Percentiles rank a stretch among this genome's conserved stretches.
phyloP scores from a whole-genome alignment of 2,888 invertebrate species.

The Leptinotarsa tumamoca region DNA sequence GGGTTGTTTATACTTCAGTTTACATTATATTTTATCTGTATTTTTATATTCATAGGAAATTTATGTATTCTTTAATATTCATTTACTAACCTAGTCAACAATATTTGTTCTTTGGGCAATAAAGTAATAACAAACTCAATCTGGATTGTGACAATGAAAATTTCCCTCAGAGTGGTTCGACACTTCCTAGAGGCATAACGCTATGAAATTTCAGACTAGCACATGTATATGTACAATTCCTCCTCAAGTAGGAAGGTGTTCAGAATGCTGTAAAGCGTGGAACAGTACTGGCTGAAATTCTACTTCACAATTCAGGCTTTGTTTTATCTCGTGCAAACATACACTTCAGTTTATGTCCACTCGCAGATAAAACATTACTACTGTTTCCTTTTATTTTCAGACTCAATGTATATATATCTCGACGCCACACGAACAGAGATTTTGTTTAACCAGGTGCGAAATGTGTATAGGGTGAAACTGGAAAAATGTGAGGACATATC shows the following conservation, averaged over 20 bases:
- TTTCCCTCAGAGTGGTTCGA: background rate
- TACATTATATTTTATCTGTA: no score
- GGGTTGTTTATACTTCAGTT: no score
- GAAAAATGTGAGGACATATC: background rate
- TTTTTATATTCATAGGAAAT: no score
- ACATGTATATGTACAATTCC: constrained; percentile 32
- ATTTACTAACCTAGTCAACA: no score
- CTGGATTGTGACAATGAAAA: background rate
- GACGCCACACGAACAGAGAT: constrained; percentile 18
- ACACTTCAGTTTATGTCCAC: constrained; percentile 43
- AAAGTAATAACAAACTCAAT: background rate
- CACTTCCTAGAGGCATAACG: background rate
- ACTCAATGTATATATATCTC: constrained; percentile 21
- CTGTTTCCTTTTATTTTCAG: constrained; percentile 21
- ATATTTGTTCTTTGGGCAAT: no score
- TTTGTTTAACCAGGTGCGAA: constrained; percentile 2
- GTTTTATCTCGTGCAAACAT: constrained; percentile 46
- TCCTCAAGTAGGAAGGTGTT: constrained; percentile 29
- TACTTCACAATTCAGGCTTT: constrained; percentile 44
- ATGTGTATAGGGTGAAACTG: background rate
- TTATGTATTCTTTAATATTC: no score
- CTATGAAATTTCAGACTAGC: constrained; percentile 28
- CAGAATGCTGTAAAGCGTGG: constrained; percentile 40
- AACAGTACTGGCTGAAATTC: constrained; percentile 38
- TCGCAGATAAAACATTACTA: constrained; percentile 39